Evolutionary conservation across 92 coral and sea anemone species (phyloP).

Genomic region (Muricea muricata): DNA sequence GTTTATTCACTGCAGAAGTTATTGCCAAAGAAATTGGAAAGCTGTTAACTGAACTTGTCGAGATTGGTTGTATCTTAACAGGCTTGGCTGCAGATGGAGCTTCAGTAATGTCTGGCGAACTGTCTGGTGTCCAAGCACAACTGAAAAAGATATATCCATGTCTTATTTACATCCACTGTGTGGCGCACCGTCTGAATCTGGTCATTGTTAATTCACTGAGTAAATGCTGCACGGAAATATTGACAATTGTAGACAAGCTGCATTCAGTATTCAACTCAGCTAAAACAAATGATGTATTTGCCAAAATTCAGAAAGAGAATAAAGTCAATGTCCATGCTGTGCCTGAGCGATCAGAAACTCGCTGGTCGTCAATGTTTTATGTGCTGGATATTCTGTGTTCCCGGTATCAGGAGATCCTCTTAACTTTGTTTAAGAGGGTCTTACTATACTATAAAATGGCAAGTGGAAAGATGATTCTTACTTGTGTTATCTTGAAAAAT

Average conservation of each 20-base stretch:
- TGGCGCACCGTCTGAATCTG: constrained; percentile 17
- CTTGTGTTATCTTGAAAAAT: constrained; percentile 14
- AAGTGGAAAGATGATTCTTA: constrained; percentile 20
- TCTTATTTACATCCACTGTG: constrained; percentile 22
- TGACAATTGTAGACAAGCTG: constrained; percentile 19
- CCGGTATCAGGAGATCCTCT: constrained; percentile 14
- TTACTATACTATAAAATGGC: constrained; percentile 12
- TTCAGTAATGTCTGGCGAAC: constrained; percentile 14
- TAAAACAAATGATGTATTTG: no score
- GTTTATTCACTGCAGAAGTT: constrained; percentile 11
- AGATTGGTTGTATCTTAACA: constrained; percentile 1
- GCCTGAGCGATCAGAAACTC: constrained; percentile 23
- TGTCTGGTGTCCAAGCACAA: constrained; percentile 3
- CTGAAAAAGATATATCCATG: constrained; percentile 13
- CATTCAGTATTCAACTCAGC: constrained; percentile 15
- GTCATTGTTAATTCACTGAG: constrained; percentile 10
- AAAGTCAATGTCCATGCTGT: constrained; percentile 17
- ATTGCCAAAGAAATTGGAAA: constrained; percentile 12
- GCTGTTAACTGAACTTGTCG: not conserved
- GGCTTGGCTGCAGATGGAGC: constrained; percentile 22
- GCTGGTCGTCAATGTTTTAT: constrained; percentile 16
- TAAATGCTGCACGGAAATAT: not conserved
- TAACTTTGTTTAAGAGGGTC: constrained; percentile 5
- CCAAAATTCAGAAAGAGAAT: constrained; percentile 4
- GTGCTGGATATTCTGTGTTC: constrained; percentile 15